These are phyloP conservation scores for Daubentonia madagascariensis DNA, from an alignment of 2,113 vertebrate species.

Conservation along the genomic window DNA sequence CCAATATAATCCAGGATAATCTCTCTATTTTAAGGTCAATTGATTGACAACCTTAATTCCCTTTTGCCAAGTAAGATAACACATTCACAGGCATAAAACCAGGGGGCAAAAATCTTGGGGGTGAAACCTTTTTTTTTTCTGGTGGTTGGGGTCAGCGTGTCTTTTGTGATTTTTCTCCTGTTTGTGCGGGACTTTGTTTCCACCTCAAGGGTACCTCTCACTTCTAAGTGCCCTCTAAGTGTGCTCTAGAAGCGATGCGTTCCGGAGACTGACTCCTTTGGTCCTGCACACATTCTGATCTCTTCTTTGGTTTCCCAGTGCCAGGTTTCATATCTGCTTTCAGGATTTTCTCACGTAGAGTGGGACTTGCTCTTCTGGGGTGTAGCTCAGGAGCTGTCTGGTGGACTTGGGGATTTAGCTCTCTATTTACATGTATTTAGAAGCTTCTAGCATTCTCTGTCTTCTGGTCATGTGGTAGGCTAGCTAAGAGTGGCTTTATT, in stretches of 20 bases:
- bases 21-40: too few relatives aligned
- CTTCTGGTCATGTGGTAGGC: neutral
- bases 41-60: too few relatives aligned
- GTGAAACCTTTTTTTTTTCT: neutral
- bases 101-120: neutral
- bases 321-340: neutral
- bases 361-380: neutral
- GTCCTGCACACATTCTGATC: neutral
- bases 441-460: neutral
- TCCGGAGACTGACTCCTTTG: neutral
- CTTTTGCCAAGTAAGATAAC: neutral
- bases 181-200: neutral
- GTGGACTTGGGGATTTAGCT: neutral
- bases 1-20: too few relatives aligned
- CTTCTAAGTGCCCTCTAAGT: neutral
- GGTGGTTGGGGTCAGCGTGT: neutral
- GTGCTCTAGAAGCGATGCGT: neutral
- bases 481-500: neutral
- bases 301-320: neutral
- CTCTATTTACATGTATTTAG: neutral
- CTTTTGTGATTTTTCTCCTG: neutral
- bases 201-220: neutral
- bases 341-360: neutral
- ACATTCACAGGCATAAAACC: neutral
- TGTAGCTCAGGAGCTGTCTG: neutral